Percentiles rank a stretch among this genome's conserved stretches.
Conservation (phyloP, 2,797 vertebrate species). For the Sarcophilus harrisii region DNA sequence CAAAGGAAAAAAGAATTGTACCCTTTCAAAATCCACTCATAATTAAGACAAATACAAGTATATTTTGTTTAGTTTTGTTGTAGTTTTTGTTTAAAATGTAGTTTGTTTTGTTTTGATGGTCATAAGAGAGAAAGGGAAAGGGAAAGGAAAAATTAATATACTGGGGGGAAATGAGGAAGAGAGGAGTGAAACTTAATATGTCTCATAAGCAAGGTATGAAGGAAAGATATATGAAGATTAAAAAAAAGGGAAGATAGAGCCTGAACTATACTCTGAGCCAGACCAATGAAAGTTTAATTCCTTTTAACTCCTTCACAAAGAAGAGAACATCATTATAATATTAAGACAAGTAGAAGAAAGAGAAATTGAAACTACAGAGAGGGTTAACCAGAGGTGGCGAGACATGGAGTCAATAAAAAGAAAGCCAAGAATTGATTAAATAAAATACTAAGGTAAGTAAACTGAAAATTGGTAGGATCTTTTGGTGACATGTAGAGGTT, state of each 20-base stretch:
- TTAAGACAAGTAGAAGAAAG: not conserved
- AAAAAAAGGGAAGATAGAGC: not conserved
- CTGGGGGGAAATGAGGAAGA: not conserved
- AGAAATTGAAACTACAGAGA: not conserved
- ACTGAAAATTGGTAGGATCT: not conserved
- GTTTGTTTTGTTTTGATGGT: not conserved
- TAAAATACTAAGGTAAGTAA: not conserved
- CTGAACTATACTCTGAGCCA: not conserved
- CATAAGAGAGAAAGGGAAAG: not conserved
- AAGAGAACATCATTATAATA: not conserved
- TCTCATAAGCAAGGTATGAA: not conserved
- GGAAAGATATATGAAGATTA: not conserved
- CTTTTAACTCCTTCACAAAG: not conserved
- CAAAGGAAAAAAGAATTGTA: not conserved
- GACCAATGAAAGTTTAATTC: not conserved
- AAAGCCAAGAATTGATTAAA: not conserved
- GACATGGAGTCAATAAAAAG: not conserved
- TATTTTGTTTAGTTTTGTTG: not conserved
- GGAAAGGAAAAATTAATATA: not conserved
- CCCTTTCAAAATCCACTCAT: not conserved
- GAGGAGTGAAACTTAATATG: not conserved
- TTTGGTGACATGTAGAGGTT: not conserved
- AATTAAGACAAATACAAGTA: not conserved
- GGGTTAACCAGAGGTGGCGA: not conserved
- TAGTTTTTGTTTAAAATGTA: not conserved